Evolutionary conservation across 2,113 vertebrate species (phyloP).

Genomic region (Amphiprion ocellaris): DNA sequence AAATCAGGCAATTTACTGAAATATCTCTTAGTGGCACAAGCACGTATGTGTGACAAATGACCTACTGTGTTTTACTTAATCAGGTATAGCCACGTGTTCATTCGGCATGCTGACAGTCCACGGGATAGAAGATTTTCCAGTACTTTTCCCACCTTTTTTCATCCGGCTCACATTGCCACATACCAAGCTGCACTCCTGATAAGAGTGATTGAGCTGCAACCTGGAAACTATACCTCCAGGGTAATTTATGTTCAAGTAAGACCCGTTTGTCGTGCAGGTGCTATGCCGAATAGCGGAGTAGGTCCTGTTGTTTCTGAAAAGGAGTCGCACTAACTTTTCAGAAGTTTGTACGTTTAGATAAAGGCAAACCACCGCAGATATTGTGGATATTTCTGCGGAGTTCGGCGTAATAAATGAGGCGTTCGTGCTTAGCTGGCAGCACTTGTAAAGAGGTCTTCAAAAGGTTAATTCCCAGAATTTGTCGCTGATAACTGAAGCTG

Average conservation of each 20-base stretch:
- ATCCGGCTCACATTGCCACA: no score
- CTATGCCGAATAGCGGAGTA: background rate
- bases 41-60: accelerated
- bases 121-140: no score
- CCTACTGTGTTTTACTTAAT: background rate
- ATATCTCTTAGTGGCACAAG: background rate
- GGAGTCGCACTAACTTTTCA: accelerated
- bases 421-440: background rate
- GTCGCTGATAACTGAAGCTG: no score
- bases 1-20: background rate
- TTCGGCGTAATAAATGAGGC: background rate
- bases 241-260: background rate
- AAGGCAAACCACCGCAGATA: accelerated
- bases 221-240: background rate
- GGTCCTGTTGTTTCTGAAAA: accelerated
- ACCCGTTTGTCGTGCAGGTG: accelerated
- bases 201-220: no score
- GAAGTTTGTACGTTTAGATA: accelerated
- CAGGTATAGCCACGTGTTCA: background rate
- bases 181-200: no score
- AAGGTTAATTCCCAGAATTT: background rate
- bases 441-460: background rate
- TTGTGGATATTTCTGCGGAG: background rate
- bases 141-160: no score
- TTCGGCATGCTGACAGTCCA: background rate